Base-by-base conservation (phyloP, 92 coral and sea anemone genomes). In the Porites cylindrica region DNA sequence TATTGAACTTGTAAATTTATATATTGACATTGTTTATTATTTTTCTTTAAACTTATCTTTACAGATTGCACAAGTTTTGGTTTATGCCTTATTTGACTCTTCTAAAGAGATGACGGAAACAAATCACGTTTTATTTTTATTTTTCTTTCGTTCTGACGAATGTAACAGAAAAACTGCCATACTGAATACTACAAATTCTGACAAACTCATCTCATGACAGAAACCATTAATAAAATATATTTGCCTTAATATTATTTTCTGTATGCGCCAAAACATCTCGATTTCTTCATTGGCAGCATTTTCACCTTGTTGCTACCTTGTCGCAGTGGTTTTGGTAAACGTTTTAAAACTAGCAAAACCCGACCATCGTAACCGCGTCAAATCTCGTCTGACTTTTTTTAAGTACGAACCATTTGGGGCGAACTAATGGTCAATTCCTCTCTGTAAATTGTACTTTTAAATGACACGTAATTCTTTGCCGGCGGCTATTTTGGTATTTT, bases 401-500 rank as follows among this genome's bases (percentile, higher is more conserved):
- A 72, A 72, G 19, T 72, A 3, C 14, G 6, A 74, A 8, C 79
- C 9, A 11, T 82, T 29, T 16, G 21, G 59, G 43, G 77, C 85
- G 10, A 23, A 29, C 64, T 29, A 80, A 67, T 68, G 20, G 52
- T 66, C 67, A 32, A 54, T 70, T 81, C 70, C 58, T 56, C 59
- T 81, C 50, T 81, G 77, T 11, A 56, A 70, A 68, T 10, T 52
- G 24, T 23, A 14, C 52, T 71, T 68, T 29, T 54, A 67, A 1
- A 20, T 26, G 18, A 43, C 11, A 53, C 47, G 56, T 81, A 11
- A n/a, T 23, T 53, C 76, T 11, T 51, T 7, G 47, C 85, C 32
- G 16, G 32, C 85, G 32, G 68, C 53, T 24, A 16, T 58, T 62
- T 78, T 38, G 5, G 47, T 38, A 38, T 47, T 62, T 71, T 8